Percentiles rank a stretch among this genome's conserved stretches.
Evolutionary conservation across 2,888 invertebrate genomes (phyloP).

Genomic region (Agrotis clavis): DNA sequence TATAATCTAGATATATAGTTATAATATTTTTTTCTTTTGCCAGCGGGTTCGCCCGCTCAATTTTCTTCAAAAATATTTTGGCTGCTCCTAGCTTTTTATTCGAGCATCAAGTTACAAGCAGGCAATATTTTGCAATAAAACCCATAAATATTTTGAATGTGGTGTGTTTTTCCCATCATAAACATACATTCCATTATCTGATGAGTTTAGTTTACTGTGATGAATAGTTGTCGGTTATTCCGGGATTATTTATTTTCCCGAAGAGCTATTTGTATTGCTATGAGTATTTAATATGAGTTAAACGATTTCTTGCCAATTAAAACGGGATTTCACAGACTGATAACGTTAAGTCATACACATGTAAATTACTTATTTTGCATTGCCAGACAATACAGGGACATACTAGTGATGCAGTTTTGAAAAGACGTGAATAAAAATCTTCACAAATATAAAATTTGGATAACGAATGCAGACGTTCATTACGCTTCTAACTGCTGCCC

Average conservation of each 20-base stretch:
- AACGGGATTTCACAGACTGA: conserved; percentile 7
- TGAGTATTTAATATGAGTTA: background rate
- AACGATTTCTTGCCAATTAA: conserved; percentile 9
- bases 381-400: too few relatives aligned
- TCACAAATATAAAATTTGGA: too few relatives aligned
- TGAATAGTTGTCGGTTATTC: background rate
- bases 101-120: conserved; percentile 1
- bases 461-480: too few relatives aligned
- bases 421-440: too few relatives aligned
- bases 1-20: too few relatives aligned
- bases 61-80: background rate
- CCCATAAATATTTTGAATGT: too few relatives aligned
- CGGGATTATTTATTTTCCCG: conserved; percentile 17
- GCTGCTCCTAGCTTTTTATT: conserved; percentile 8
- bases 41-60: too few relatives aligned
- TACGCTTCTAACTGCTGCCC: too few relatives aligned
- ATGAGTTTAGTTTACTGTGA: background rate
- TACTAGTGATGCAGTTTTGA: too few relatives aligned
- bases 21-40: too few relatives aligned
- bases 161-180: background rate
- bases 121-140: background rate
- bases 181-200: too few relatives aligned
- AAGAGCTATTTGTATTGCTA: background rate
- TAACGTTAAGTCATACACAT: background rate
- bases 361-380: background rate